Evolutionary conservation across 2,113 vertebrate genomes (phyloP), one percentile per base, ranked within the genome.

Genomic region (Prietella phreatophila): DNA sequence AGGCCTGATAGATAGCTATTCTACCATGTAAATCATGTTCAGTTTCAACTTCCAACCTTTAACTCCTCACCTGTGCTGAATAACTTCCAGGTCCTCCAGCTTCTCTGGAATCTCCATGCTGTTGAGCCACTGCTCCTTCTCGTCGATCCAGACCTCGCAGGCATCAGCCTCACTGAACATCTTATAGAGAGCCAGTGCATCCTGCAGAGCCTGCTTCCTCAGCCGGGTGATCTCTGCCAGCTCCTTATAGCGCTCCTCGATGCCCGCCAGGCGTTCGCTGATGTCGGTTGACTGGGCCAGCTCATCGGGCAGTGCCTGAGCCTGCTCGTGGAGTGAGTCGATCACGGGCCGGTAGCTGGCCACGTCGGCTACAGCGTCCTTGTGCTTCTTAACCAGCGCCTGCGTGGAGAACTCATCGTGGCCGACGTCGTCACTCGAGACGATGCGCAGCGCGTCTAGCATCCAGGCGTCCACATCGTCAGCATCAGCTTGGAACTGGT

Each of bases 81-180:
- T 96, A 56, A 99, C 98, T 91, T 99, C 98, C 90, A 99, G 95
- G 92, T 99, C 98, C 91, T 99, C 98, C 91, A 99, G 95, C 84
- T 99, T 99, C 94, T 99, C 97, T 0, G 98, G 98, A 91, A 99
- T 99, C 92, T 97, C 96, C 96, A 96, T 98, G 91, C 96, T 96
- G 94, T 97, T 97, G 88, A 99, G 96, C 98, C 98, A 99, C 93
- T 96, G 98, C 94, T 99, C 97, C 94, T 99, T 99, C 93, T 99
- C 98, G 0, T 98, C 98, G 10, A 99, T 97, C 98, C 98, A 99
- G 55, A 97, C 94, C 93, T 98, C 97, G 63, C 98, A 99, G 89
- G 98, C 97, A 39, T 95, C 96, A 3, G 97, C 98, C 91, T 99
- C 98, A 0, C 97, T 99, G 92, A 96, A 95, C 97, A 99, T 98